Evolutionary conservation across 1,140 invertebrate species (phyloP).

Genomic region (Apolygus lucorum): DNA sequence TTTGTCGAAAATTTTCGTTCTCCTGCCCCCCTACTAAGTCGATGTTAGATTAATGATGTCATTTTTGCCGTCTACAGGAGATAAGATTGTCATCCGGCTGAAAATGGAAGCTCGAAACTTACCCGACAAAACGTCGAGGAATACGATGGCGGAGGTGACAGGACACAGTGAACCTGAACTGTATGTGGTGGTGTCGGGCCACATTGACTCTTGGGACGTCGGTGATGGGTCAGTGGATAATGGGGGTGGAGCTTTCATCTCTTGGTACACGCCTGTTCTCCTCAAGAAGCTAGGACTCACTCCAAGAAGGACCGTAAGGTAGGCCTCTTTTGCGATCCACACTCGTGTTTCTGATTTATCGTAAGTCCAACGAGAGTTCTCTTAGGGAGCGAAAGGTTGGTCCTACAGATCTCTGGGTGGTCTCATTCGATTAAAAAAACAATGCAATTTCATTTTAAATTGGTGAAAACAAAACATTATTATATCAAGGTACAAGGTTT

Average conservation of each 20-base stretch:
- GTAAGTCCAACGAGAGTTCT: too few relatives aligned
- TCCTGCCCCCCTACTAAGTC: too few relatives aligned
- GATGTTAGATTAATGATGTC: too few relatives aligned
- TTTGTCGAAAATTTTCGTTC: too few relatives aligned
- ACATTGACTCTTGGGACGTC: conserved; percentile 86
- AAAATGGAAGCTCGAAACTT: conserved; percentile 48
- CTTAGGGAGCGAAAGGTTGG: too few relatives aligned
- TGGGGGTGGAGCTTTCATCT: conserved; percentile 71
- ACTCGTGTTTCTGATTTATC: too few relatives aligned
- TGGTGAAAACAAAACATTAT: too few relatives aligned
- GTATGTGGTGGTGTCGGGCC: conserved; percentile 71
- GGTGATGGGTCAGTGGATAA: conserved; percentile 83
- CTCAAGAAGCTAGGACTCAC: conserved; percentile 56
- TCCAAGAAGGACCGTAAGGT: conserved; percentile 61
- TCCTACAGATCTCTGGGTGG: too few relatives aligned
- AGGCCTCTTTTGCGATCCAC: too few relatives aligned
- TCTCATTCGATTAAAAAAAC: too few relatives aligned
- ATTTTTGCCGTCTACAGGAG: conserved; percentile 41
- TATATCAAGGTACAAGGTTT: too few relatives aligned
- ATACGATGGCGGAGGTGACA: conserved; percentile 60
- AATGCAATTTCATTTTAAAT: too few relatives aligned
- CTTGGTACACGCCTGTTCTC: conserved; percentile 62
- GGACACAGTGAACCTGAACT: conserved; percentile 52
- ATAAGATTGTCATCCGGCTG: conserved; percentile 43
- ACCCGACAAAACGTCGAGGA: conserved; percentile 52